Evolutionary conservation across 2,888 invertebrate genomes (phyloP), one percentile per base, ranked within the genome.

Genomic region (Nephrotoma flavescens): DNA sequence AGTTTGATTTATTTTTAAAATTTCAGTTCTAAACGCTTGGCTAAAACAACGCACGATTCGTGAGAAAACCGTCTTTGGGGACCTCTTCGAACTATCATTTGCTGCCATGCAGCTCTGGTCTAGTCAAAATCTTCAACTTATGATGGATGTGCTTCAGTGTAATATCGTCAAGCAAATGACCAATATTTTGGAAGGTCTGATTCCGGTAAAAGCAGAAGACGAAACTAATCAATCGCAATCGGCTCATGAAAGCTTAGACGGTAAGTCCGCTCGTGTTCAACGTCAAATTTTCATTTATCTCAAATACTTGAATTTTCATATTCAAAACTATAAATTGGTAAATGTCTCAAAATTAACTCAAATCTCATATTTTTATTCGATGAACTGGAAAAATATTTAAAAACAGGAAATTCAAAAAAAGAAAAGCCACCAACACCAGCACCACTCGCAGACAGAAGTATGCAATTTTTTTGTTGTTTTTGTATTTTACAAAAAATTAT

Each of bases 121-220:
- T 86, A 95, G 95, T 0, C 98, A 98, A 92, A 97, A 96, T 90
- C 93, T 98, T 4, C 92, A 91, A 2, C 93, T 97, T 88, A 95
- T 96, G 88, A 97, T 99, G 95, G 94, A 95, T 71, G 95, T 98
- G 2, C 92, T 99, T 12, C 97, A 98, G 90, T 97, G 97, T 89
- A 98, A 98, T 90, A 94, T 98, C 87, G 96, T 98, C 45, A 93
- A 95, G 87, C 98, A 97, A 92, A 95, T 97, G 93, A 90, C 96
- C n/a, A 94, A 93, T 86, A 92, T 98, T 45, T 91, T 98, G 86
- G 97, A 98, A 92, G 98, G 97, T 0, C 91, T 98, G 85, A 94
- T 98, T 42, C 97, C 97, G 0, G 93, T 93, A 1, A 95, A 96
- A 90, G 92, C 94, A 11, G 93, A 94, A 87, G 93, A 93, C 87